Conservation (phyloP, 2,888 invertebrate genomes). For the Cephus pygmeus region DNA sequence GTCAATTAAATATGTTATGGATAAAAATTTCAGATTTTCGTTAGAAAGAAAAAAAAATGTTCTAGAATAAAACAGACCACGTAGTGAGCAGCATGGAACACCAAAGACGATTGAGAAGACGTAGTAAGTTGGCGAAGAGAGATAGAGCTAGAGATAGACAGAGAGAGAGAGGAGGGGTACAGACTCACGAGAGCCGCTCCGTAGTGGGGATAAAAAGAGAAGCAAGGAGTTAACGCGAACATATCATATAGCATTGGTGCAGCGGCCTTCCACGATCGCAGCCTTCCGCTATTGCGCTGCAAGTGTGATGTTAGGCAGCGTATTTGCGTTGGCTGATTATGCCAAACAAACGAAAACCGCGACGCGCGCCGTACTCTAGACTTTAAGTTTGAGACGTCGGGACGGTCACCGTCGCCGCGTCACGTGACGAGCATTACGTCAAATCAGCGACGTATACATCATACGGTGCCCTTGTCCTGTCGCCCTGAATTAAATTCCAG, state of each 20-base stretch:
- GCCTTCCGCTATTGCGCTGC: slow-evolving; percentile 54
- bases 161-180: too few relatives aligned
- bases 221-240: slow-evolving; percentile 33
- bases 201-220: not conserved
- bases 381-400: not conserved
- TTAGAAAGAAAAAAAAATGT: not conserved
- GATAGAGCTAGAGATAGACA: not conserved
- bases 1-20: not conserved
- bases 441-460: not conserved
- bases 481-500: not conserved
- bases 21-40: too few relatives aligned
- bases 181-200: not conserved
- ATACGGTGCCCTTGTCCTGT: not conserved
- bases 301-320: slow-evolving; percentile 29
- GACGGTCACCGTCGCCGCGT: slow-evolving; percentile 15
- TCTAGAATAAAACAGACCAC: not conserved
- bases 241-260: slow-evolving; percentile 41
- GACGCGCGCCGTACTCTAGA: slow-evolving; percentile 14
- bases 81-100: not conserved
- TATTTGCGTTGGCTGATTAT: not conserved
- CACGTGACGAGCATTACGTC: not conserved
- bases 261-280: slow-evolving; percentile 45
- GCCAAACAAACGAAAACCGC: slow-evolving; percentile 10
- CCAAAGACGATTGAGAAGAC: not conserved
- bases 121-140: not conserved